Evolutionary conservation across 2,113 vertebrate species (phyloP), one percentile per base, ranked within the genome.

Genomic region (Lophura nycthemera): DNA sequence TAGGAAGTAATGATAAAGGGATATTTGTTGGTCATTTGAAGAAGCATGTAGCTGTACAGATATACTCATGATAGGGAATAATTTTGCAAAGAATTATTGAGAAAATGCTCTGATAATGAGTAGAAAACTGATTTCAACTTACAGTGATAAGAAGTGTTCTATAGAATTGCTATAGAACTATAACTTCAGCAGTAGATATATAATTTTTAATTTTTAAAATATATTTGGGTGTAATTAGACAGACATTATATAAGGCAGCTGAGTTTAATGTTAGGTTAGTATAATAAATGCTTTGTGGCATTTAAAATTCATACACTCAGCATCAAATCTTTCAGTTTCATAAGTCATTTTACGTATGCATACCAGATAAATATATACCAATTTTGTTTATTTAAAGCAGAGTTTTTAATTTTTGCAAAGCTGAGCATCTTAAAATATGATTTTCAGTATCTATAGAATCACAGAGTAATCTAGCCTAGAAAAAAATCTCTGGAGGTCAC

Each of bases 11-110:
- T 79, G 69, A 83, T 94, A 93, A 0, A 5, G 30, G 48, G 60
- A 74, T 97, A 88, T 96, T 93, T 97, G 57, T 64, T 91, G 75
- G 42, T 94, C 86, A 88, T 96, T 89, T 92, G 63, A 92, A 93
- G 83, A 93, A 81, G 10, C 1, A 4, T 87, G 50, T 88, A 50
- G 32, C 43, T 84, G 52, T 56, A 60, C 11, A 85, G 7, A 82
- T 59, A 91, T 48, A 89, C 25, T 82, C 59, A 75, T 7, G 36
- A 85, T 45, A 86, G 27, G 16, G 59, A 93, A 92, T 64, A 25
- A 76, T 95, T 95, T 56, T 86, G 32, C 75, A 88, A 94, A 87
- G 42, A n/a, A 10, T 88, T 59, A 29, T 88, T 36, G 20, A 84
- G 11, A 89, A 54, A 92, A 75, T 79, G 2, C 32, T 40, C 52